Percentiles rank a stretch among this genome's conserved stretches.
These are phyloP conservation scores for Manis javanica DNA, from an alignment of 2,797 vertebrate genomes.

Conservation along the genomic window DNA sequence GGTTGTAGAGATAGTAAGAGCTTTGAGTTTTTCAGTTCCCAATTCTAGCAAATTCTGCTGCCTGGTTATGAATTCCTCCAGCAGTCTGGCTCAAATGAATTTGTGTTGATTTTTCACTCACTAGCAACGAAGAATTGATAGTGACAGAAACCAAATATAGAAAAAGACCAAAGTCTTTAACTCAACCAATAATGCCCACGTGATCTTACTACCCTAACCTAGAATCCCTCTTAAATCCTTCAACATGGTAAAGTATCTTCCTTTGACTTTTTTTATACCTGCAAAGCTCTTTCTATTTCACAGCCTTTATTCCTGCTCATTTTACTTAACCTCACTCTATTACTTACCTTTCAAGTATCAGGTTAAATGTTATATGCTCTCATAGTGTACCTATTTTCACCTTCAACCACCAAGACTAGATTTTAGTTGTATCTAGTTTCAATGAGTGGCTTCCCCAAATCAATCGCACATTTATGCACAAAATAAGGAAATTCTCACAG, in stretches of 20 bases:
- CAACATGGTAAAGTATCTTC: background rate
- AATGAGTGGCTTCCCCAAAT: background rate
- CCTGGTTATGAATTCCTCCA: background rate
- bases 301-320: background rate
- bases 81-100: background rate
- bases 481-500: background rate
- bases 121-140: background rate
- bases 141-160: background rate
- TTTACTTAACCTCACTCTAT: background rate
- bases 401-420: background rate
- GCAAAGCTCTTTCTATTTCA: background rate
- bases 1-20: background rate
- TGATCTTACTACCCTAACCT: background rate
- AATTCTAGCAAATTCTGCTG: background rate
- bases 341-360: background rate
- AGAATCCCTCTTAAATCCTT: background rate
- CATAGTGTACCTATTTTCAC: background rate
- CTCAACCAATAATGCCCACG: accelerated
- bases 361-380: background rate
- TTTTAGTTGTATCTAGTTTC: background rate
- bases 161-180: background rate
- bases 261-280: background rate
- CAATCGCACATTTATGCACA: background rate
- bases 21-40: background rate
- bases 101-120: background rate